Base-by-base conservation (phyloP, 2,797 vertebrate species). In the Acrossocheilus wenchowensis region DNA sequence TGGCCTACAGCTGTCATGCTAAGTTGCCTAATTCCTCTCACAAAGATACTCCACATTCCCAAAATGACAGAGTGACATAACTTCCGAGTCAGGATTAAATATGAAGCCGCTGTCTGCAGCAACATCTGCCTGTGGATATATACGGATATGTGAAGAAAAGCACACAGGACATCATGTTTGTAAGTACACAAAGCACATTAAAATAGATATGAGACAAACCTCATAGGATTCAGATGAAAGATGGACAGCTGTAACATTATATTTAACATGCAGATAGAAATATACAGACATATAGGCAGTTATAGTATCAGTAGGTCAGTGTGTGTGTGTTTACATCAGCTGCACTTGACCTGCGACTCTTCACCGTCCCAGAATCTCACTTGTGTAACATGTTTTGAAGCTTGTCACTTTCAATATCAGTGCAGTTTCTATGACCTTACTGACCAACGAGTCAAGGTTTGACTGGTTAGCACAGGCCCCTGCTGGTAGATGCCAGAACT, bases 81-180 rank as follows among this genome's bases (percentile, higher is more conserved):
- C 52, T 60, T 41, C 21, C 21, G 34, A 73, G 62, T 72, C 39
- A 62, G 36, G 39, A 60, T 48, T 66, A 43, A 73, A 69, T 39
- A 78, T 48, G 74, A 23, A 62, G 66, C 19, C 2, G 15, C 64
- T 68, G 1, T 68, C 30, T 68, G 15, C 15, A 19, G 64, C 39
- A 68, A 60, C 84, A 81, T 81, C 84, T 64, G 54, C 72, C 84
- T 19, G 72, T 57, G 84, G 66, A 80, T 43, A 78, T 86, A 57
- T 41, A 52, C n/a, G 9, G 54, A 66, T 74, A 73, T 86, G 48
- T 52, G 50, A 66, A 74, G 57, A 75, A 60, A 72, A 62, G 50
- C 36, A 79, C 77, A 64, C 21, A 71, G 72, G 39, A 66, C 26
- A 7, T 12, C 43, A 72, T 45, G 62, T 72, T 41, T 80, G 43